These are phyloP conservation scores for Pimephales promelas DNA, from an alignment of 2,113 vertebrate genomes.

Conservation along the genomic window DNA sequence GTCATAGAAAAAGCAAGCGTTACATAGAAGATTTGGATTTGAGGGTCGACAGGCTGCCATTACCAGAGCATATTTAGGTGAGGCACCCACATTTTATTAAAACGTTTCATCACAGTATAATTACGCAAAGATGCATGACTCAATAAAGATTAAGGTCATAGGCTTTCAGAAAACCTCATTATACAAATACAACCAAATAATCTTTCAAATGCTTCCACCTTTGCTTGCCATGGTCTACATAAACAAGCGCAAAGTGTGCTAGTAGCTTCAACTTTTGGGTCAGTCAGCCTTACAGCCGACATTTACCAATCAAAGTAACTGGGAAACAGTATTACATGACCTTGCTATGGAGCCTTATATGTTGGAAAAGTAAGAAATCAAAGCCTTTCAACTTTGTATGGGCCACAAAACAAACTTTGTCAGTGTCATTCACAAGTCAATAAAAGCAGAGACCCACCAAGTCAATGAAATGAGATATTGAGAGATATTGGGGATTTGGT, in stretches of 20 bases:
- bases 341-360: not conserved
- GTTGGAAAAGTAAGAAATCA: not conserved
- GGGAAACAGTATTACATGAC: not conserved
- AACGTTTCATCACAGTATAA: not conserved
- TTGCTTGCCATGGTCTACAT: not conserved
- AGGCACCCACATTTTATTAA: constrained; percentile 24
- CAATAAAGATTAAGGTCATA: not conserved
- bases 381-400: not conserved
- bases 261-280: not conserved
- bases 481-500: not conserved
- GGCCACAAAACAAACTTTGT: not conserved
- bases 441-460: not conserved
- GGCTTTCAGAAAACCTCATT: not conserved
- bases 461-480: constrained; percentile 5
- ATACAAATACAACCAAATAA: constrained; percentile 1
- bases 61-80: not conserved
- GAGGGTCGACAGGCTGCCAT: not conserved
- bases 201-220: not conserved
- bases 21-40: not conserved
- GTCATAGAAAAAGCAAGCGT: not conserved
- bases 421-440: not conserved
- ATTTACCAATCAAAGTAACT: not conserved
- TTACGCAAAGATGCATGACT: constrained; percentile 2
- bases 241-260: not conserved
- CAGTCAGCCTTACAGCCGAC: not conserved